A percentile compares a stretch with the other conserved stretches of the same genome.
phyloP scores from a whole-genome alignment of 1,140 invertebrate genomes.

The Drosophila pseudoananassae region DNA sequence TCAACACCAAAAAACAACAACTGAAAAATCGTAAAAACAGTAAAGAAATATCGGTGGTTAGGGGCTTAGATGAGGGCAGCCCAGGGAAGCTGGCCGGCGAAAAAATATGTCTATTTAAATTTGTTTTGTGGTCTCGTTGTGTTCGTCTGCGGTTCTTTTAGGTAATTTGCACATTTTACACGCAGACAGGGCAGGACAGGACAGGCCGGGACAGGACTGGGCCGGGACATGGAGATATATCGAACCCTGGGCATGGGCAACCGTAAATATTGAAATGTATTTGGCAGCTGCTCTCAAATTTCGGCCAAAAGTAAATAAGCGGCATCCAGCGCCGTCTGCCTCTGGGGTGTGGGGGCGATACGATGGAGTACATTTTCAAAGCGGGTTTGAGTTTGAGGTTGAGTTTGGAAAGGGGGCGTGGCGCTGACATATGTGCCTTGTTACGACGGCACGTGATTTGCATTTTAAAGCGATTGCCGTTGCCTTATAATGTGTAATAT shows the following conservation, averaged over 20 bases:
- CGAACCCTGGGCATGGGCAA: conserved; percentile 33
- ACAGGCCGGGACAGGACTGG: not conserved
- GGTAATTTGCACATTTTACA: conserved; percentile 83
- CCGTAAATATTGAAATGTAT: conserved; percentile 81
- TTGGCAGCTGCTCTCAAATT: conserved; percentile 77
- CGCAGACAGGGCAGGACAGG: conserved; percentile 54
- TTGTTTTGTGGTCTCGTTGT: conserved; percentile 83
- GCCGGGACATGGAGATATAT: conserved; percentile 41
- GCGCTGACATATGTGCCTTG: conserved; percentile 58
- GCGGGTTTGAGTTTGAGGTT: not conserved
- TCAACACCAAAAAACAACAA: conserved; percentile 67
- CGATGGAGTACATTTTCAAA: not conserved
- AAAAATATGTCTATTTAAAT: conserved; percentile 83
- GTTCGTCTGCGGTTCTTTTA: conserved; percentile 82
- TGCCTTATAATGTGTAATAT: conserved; percentile 64
- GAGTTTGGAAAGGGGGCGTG: not conserved
- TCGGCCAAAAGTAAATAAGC: conserved; percentile 74
- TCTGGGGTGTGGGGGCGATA: not conserved
- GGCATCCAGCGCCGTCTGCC: conserved; percentile 21
- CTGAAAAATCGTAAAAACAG: conserved; percentile 61
- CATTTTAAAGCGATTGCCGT: conserved; percentile 68
- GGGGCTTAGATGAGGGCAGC: conserved; percentile 11
- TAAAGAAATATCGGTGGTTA: conserved; percentile 39
- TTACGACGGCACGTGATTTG: conserved; percentile 65
- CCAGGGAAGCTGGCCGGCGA: conserved; percentile 38